Conservation (phyloP, 2,797 vertebrate genomes). For the Benthosema pterotum region DNA sequence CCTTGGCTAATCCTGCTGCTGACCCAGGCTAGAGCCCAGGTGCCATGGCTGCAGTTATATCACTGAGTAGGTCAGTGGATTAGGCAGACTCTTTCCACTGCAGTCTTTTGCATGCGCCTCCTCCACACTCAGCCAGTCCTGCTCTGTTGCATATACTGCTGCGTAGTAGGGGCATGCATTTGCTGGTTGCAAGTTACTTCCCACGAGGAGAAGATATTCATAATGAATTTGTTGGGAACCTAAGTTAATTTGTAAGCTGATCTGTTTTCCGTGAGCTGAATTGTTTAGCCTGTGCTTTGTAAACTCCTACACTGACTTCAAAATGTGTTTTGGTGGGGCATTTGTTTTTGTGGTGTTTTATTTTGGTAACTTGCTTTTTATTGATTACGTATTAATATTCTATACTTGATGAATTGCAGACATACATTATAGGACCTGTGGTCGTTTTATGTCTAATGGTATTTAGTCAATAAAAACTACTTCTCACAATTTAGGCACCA, state of each 20-base stretch:
- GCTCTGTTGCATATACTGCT: neutral
- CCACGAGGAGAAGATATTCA: slow-evolving; percentile 26
- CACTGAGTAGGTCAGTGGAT: slow-evolving; percentile 82
- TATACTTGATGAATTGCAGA: too few relatives aligned
- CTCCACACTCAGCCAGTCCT: slow-evolving; percentile 43
- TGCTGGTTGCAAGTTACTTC: slow-evolving; percentile 44
- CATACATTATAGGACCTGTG: too few relatives aligned
- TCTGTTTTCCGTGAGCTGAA: neutral
- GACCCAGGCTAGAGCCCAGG: slow-evolving; percentile 75
- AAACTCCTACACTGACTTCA: neutral
- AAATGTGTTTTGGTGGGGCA: neutral
- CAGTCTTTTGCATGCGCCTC: slow-evolving; percentile 46
- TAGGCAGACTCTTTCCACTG: slow-evolving; percentile 74
- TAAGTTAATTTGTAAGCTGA: slow-evolving; percentile 44
- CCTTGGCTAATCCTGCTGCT: slow-evolving; percentile 76
- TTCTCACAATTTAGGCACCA: slow-evolving; percentile 73
- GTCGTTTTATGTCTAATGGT: neutral
- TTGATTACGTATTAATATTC: too few relatives aligned
- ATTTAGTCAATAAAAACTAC: neutral
- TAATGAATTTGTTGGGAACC: slow-evolving; percentile 42
- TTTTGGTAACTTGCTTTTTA: neutral
- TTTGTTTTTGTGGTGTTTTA: neutral
- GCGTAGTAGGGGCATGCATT: slow-evolving; percentile 21
- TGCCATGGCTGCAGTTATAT: slow-evolving; percentile 76
- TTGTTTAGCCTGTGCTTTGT: neutral